These are phyloP conservation scores for Arrhopalites spinosus DNA, from an alignment of 2,888 invertebrate genomes.

Conservation along the genomic window DNA sequence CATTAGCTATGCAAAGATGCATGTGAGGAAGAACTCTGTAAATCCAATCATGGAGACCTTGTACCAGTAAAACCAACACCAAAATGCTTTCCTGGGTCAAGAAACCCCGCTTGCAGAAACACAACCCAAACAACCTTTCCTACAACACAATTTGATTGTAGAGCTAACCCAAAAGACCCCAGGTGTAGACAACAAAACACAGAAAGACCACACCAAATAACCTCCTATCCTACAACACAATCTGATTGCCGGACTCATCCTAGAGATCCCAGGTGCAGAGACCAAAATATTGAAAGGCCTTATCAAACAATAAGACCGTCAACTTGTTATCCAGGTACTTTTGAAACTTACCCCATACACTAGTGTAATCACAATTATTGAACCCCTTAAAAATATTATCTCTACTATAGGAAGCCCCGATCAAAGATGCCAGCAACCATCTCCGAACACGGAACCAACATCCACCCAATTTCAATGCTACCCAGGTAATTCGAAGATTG, in stretches of 20 bases:
- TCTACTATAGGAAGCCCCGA: too few relatives aligned
- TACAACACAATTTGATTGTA: too few relatives aligned
- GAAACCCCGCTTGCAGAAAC: conserved; percentile 55
- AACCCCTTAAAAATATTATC: too few relatives aligned
- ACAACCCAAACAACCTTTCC: conserved; percentile 31
- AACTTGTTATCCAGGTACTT: conserved; percentile 26
- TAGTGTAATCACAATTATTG: too few relatives aligned
- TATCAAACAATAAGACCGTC: conserved; percentile 3
- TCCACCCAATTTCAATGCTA: conserved; percentile 31
- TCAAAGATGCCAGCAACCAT: not conserved
- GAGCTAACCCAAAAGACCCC: too few relatives aligned
- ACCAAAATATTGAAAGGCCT: too few relatives aligned
- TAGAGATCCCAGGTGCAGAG: too few relatives aligned
- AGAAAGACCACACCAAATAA: too few relatives aligned
- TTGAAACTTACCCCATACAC: too few relatives aligned
- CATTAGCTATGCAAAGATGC: conserved; percentile 50
- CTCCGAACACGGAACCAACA: conserved; percentile 21
- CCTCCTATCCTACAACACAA: too few relatives aligned
- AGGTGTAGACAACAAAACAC: too few relatives aligned
- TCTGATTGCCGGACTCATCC: too few relatives aligned
- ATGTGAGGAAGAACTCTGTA: conserved; percentile 45
- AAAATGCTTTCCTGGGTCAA: conserved; percentile 50
- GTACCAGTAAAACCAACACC: conserved; percentile 33
- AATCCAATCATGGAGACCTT: conserved; percentile 23
- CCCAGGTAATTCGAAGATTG: not conserved